A percentile compares a stretch with the other conserved stretches of the same genome.
Conservation (phyloP, 2,113 vertebrate species). For the Spea multiplicata region DNA sequence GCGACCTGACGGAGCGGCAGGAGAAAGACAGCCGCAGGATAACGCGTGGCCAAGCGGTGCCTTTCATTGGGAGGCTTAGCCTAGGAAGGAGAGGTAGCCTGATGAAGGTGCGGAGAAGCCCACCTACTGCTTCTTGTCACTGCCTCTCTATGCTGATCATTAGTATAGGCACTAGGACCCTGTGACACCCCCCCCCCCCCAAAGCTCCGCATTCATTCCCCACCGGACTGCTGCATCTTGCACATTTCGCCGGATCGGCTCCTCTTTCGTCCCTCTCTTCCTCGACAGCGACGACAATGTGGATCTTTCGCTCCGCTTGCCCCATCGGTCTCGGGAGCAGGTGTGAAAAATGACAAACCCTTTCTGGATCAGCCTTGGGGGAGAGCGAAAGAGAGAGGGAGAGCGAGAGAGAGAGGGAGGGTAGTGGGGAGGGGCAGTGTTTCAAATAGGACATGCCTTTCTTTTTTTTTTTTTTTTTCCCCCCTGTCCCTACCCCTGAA, state of each 20-base stretch:
- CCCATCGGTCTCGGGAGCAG: constrained; percentile 51
- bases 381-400: neutral
- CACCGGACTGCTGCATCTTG: neutral
- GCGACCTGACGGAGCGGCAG: no score
- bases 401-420: neutral
- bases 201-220: neutral
- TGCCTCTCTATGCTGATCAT: neutral
- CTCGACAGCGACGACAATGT: constrained; percentile 29
- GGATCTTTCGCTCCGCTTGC: constrained; percentile 38
- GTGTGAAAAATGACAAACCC: constrained; percentile 55
- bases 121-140: neutral
- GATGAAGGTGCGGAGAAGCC: no score
- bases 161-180: constrained; percentile 21
- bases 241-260: neutral
- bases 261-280: constrained; percentile 20
- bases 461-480: neutral
- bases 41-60: no score
- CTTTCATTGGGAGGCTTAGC: no score
- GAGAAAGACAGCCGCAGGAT: no score
- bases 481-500: neutral
- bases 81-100: no score
- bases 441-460: constrained; percentile 35
- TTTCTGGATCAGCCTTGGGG: constrained; percentile 37
- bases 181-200: neutral
- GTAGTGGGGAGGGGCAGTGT: constrained; percentile 49